These are phyloP conservation scores for Erannis defoliaria DNA, from an alignment of 2,888 invertebrate species.

Conservation along the genomic window DNA sequence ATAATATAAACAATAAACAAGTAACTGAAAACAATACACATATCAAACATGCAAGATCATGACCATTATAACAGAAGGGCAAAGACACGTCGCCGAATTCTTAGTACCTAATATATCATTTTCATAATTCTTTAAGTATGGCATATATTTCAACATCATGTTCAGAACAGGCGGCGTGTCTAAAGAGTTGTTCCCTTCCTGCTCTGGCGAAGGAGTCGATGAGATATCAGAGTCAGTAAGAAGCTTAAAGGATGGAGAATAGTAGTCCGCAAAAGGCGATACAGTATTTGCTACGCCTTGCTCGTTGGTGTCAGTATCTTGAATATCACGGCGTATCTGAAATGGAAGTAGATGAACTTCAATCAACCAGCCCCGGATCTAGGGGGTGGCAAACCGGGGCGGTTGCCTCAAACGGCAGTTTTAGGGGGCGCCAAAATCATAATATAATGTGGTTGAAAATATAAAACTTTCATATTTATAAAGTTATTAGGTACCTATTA, in stretches of 20 bases:
- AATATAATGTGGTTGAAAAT: no score
- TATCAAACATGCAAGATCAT: neutral
- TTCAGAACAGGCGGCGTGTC: slow-evolving; percentile 58
- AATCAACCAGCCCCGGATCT: no score
- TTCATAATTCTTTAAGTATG: slow-evolving; percentile 69
- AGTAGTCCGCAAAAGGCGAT: neutral
- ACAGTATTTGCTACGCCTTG: neutral
- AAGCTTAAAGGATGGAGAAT: neutral
- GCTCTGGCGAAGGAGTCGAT: neutral
- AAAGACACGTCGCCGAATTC: slow-evolving; percentile 19
- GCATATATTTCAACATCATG: slow-evolving; percentile 71
- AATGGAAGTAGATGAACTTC: neutral
- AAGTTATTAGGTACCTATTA: no score
- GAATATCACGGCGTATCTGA: slow-evolving; percentile 44
- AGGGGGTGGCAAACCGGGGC: no score
- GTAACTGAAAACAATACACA: no score
- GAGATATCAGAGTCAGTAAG: neutral
- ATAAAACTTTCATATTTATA: no score
- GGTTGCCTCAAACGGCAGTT: no score
- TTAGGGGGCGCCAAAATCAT: no score
- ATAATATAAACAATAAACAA: neutral
- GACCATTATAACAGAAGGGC: slow-evolving; percentile 18
- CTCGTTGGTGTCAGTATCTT: slow-evolving; percentile 11
- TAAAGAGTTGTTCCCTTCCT: neutral
- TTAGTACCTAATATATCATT: slow-evolving; percentile 48